Base-by-base conservation (phyloP, 2,113 vertebrate species). In the Laticauda colubrina region DNA sequence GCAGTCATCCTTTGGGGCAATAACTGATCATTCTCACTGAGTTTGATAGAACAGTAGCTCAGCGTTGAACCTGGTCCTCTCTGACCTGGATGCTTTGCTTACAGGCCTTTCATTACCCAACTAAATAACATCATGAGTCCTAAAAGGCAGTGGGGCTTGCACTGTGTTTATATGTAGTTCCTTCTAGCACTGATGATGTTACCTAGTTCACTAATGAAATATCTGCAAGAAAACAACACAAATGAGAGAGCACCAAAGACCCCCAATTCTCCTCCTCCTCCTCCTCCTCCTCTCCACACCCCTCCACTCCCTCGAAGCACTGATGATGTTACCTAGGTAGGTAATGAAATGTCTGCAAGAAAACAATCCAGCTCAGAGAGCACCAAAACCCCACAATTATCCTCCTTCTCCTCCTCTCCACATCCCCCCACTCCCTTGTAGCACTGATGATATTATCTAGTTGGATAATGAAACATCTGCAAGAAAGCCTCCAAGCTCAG, bases 1-100 rank as follows among this genome's bases (percentile, higher is more conserved):
- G 15, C 15, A 81, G 15, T 51, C 48, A 51, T 51, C 48, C 8
- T 51, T 81, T 0, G 24, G 51, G 39, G 20, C 92, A 95, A 92
- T 94, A 69, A 87, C 93, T 94, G 86, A 86, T 92, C 89, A 56
- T 43, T 81, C 75, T 81, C 75, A 43, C 34, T 2, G 6, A 81
- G 3, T 1, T 15, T 69, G 61, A 2, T 64, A 64, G 29, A n/a
- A n/a, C 4, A 5, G 29, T 64, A 15, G 29, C 29, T n/a, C 26
- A 64, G 61, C 26, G 3, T 29, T n/a, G 61, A 69, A n/a, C 11
- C 29, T 15, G 61, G 12, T 69, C 4, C 64, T 69, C 12, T n/a
- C 64, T n/a, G 29, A n/a, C 2, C 5, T 69, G n/a, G 64, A 12
- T 69, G 12, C 4, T 69, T 69, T 69, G 3, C 29, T 69, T 69